Evolutionary conservation across 2,113 vertebrate genomes (phyloP).

Genomic region (Nycticryphes semicollaris): DNA sequence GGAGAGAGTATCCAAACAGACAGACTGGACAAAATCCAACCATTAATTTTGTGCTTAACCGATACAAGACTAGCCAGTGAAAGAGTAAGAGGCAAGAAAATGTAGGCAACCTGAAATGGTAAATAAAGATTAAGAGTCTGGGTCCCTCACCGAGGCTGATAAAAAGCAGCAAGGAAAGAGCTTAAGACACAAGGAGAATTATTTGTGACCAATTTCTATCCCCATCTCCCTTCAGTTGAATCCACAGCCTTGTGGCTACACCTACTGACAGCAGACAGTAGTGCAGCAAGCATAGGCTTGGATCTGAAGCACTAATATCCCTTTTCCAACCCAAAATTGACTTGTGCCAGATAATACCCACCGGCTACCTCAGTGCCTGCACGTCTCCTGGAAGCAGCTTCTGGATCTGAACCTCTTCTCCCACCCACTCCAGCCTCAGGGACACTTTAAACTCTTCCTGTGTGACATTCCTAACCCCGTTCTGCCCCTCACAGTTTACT

Average conservation of each 20-base stretch:
- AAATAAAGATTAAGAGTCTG: rapidly evolving
- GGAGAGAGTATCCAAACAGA: not conserved
- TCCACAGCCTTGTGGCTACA: not conserved
- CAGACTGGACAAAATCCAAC: not conserved
- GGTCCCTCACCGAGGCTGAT: rapidly evolving
- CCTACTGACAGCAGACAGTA: conserved; percentile 24
- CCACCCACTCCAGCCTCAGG: not conserved
- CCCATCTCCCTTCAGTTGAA: not conserved
- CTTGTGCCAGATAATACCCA: not conserved
- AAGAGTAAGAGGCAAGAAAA: not conserved
- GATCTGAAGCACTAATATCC: not conserved
- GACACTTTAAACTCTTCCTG: not conserved
- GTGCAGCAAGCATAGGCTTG: not conserved
- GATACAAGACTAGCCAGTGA: not conserved
- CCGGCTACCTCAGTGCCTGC: not conserved
- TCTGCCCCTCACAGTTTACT: not conserved
- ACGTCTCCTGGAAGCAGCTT: not conserved
- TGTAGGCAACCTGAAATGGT: rapidly evolving
- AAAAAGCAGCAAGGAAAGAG: not conserved
- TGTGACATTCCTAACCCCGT: not conserved
- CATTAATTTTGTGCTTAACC: not conserved
- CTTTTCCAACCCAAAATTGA: not conserved
- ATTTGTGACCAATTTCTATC: rapidly evolving
- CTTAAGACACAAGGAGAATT: rapidly evolving
- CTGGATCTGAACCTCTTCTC: too few species aligned